Percentiles rank a stretch among this genome's conserved stretches.
Conservation (phyloP, 2,113 vertebrate species). For the Probosciger aterrimus region DNA sequence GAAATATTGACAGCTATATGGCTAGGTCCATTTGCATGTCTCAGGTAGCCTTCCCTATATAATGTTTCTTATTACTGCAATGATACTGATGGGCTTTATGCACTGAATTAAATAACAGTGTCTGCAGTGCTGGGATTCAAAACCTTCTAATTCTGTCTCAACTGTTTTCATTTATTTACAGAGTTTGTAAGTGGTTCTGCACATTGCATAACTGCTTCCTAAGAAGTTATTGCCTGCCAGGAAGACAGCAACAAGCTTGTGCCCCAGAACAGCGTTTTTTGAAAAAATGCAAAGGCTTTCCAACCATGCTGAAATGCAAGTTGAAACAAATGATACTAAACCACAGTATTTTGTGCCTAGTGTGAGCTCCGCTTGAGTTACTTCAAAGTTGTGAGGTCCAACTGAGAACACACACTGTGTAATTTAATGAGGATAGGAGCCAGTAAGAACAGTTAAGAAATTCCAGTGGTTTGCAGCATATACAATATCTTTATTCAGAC, state of each 20-base stretch:
- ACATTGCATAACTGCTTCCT: not conserved
- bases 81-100: not conserved
- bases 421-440: slow-evolving; percentile 41
- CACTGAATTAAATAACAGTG: not conserved
- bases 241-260: not conserved
- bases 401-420: slow-evolving; percentile 23
- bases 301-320: not conserved
- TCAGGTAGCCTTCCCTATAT: not conserved
- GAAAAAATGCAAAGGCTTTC: not conserved
- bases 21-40: not conserved
- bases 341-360: not conserved
- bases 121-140: not conserved
- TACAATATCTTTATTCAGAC: not conserved
- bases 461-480: not conserved
- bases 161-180: not conserved
- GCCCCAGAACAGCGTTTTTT: not conserved
- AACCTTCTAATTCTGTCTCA: not conserved
- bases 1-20: not conserved
- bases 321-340: not conserved
- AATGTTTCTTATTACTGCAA: not conserved
- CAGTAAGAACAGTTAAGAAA: not conserved
- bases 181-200: not conserved
- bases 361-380: not conserved
- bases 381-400: slow-evolving; percentile 21
- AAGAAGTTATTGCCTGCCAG: not conserved